Evolutionary conservation across 2,888 invertebrate species (phyloP).

Genomic region (Schrankia costaestrigalis): DNA sequence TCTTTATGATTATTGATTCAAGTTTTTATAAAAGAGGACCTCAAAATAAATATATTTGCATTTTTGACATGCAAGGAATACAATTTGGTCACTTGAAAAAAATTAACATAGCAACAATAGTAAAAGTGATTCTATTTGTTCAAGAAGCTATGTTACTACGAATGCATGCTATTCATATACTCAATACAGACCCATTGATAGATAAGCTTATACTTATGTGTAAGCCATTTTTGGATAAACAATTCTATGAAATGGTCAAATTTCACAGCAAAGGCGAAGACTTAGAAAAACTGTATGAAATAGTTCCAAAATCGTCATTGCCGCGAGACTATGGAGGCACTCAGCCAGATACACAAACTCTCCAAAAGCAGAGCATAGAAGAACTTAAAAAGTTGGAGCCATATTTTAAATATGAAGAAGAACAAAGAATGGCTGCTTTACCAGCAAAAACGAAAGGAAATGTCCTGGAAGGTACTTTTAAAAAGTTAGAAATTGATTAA

Average conservation of each 20-base stretch:
- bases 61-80: conserved; percentile 79
- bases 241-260: conserved; percentile 52
- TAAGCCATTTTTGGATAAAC: conserved; percentile 62
- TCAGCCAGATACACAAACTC: conserved; percentile 32
- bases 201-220: conserved; percentile 19
- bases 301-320: conserved; percentile 62
- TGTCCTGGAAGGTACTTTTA: background rate
- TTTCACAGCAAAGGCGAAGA: conserved; percentile 61
- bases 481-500: conserved; percentile 4
- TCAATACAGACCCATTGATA: conserved; percentile 51
- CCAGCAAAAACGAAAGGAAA: background rate
- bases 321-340: conserved; percentile 76
- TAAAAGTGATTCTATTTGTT: conserved; percentile 75
- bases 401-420: conserved; percentile 24
- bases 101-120: conserved; percentile 59
- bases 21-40: conserved; percentile 67
- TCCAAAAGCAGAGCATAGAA: conserved; percentile 16
- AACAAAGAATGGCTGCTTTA: conserved; percentile 6
- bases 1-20: conserved; percentile 5
- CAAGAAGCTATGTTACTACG: conserved; percentile 80
- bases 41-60: conserved; percentile 71
- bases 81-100: conserved; percentile 50
- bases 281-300: conserved; percentile 55
- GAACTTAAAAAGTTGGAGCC: conserved; percentile 10
- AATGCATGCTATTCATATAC: conserved; percentile 75